Evolutionary conservation across 2,113 vertebrate species (phyloP).

Genomic region (Porphyrio hochstetteri): DNA sequence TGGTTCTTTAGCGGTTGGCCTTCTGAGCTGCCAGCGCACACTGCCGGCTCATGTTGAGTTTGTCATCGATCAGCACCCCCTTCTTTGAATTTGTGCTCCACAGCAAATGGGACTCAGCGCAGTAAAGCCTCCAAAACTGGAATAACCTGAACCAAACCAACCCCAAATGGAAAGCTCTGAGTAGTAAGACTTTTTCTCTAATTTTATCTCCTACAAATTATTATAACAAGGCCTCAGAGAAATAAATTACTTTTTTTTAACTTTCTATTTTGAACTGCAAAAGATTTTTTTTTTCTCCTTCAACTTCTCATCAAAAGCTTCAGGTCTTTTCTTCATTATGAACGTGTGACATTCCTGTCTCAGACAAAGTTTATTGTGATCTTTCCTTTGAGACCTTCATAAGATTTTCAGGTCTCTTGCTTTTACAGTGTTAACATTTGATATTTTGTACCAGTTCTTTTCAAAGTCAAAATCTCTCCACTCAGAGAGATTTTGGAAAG

Average conservation of each 20-base stretch:
- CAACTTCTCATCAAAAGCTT: background rate
- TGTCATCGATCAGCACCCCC: too few species aligned
- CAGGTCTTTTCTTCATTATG: background rate
- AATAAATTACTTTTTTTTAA: background rate
- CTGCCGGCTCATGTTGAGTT: too few species aligned
- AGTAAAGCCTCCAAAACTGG: background rate
- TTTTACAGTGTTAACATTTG: background rate
- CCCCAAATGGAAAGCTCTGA: background rate
- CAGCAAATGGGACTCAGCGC: background rate
- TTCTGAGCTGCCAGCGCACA: too few species aligned
- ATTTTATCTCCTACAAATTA: background rate
- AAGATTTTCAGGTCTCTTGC: background rate
- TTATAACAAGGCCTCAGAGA: background rate
- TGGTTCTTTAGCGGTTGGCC: too few species aligned
- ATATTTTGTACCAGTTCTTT: background rate
- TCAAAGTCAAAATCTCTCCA: background rate
- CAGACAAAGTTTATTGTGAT: background rate
- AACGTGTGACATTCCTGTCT: background rate
- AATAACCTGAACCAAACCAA: background rate
- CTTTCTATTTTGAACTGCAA: background rate
- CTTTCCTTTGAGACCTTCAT: background rate
- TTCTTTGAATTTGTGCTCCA: background rate
- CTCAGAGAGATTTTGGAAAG: background rate
- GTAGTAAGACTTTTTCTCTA: background rate
- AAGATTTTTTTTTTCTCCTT: background rate